Evolutionary conservation across 2,113 vertebrate genomes (phyloP).

Genomic region (Cathartes aura): DNA sequence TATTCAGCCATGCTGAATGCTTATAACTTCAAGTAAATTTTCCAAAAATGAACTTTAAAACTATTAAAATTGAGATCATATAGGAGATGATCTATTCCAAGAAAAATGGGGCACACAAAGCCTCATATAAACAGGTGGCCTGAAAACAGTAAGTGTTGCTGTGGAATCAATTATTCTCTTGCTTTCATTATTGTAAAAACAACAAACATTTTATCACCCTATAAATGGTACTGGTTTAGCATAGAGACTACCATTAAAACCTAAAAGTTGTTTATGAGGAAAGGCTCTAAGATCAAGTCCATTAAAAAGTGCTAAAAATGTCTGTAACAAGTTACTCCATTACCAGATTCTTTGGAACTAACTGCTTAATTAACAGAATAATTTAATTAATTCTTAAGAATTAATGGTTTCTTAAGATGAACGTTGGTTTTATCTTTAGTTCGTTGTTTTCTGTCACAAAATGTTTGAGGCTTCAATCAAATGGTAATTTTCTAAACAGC

Average conservation of each 20-base stretch:
- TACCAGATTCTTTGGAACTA: not conserved
- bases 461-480: not conserved
- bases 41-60: not conserved
- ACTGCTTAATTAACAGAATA: not conserved
- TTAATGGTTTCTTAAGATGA: not conserved
- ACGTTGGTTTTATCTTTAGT: not conserved
- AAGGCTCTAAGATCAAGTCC: not conserved
- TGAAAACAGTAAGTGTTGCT: not conserved
- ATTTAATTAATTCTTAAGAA: not conserved
- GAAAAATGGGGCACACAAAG: not conserved
- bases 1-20: not conserved
- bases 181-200: not conserved
- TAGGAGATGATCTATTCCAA: not conserved
- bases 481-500: not conserved
- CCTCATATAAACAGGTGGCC: not conserved
- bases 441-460: not conserved
- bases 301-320: not conserved
- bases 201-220: not conserved
- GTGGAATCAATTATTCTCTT: not conserved
- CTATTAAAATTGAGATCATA: not conserved
- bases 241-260: not conserved
- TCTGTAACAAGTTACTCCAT: not conserved
- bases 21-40: not conserved
- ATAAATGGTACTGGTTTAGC: not conserved
- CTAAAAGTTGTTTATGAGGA: not conserved